Conservation (phyloP, 2,113 vertebrate species). For the Rousettus leschenaultii region DNA sequence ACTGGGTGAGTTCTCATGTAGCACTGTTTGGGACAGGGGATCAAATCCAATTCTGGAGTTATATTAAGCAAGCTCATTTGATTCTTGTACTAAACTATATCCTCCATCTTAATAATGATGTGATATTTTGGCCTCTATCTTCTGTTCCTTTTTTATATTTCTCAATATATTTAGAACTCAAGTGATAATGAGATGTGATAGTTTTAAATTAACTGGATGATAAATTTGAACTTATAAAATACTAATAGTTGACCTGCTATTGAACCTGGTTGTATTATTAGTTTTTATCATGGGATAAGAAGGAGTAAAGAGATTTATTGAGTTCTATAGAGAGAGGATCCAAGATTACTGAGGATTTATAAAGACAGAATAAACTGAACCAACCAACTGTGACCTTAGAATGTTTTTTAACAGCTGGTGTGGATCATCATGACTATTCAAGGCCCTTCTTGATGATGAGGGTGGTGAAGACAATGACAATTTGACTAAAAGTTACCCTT, state of each 20-base stretch:
- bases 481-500: not conserved
- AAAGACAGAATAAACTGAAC: not conserved
- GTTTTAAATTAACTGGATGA: not conserved
- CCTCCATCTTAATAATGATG: not conserved
- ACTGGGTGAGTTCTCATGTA: not conserved
- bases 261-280: not conserved
- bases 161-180: not conserved
- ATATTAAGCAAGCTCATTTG: not conserved
- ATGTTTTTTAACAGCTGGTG: not conserved
- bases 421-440: not conserved
- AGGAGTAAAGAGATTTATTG: not conserved
- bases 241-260: not conserved
- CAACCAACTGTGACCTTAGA: not conserved
- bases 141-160: not conserved
- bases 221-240: not conserved
- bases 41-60: not conserved
- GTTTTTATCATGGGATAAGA: not conserved
- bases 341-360: not conserved
- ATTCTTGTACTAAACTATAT: not conserved
- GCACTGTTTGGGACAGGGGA: not conserved
- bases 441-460: not conserved
- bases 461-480: not conserved
- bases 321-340: not conserved
- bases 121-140: not conserved
- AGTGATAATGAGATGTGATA: not conserved